Evolutionary conservation across 2,797 vertebrate species (phyloP).

Genomic region (Anabacerthia variegaticeps): DNA sequence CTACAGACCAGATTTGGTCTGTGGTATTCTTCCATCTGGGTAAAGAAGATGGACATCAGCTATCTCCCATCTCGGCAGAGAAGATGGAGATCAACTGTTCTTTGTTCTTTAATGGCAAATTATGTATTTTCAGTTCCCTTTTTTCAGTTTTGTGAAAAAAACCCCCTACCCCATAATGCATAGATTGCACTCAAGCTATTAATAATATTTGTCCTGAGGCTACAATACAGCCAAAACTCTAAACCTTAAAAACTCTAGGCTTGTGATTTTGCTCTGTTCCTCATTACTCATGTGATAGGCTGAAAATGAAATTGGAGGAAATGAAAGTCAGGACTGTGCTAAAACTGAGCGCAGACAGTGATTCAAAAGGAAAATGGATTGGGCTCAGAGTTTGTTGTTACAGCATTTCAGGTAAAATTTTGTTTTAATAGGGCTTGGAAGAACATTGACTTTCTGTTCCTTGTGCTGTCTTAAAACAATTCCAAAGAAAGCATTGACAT

Average conservation of each 20-base stretch:
- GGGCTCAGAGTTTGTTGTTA: conserved; percentile 12
- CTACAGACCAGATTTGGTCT: neutral
- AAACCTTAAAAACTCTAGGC: neutral
- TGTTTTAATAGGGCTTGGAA: neutral
- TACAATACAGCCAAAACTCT: neutral
- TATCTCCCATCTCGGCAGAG: neutral
- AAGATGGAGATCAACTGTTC: neutral
- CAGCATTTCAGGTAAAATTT: conserved; percentile 16
- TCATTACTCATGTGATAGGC: neutral
- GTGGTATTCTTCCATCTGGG: neutral
- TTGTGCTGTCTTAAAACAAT: neutral
- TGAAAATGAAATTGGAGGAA: conserved; percentile 26
- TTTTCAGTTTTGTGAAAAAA: neutral
- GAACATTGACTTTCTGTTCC: neutral
- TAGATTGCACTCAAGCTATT: neutral
- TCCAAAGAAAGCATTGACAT: neutral
- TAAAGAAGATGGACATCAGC: neutral
- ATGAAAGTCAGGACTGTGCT: neutral
- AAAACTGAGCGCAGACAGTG: neutral
- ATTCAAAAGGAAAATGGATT: conserved; percentile 6
- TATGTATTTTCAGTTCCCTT: neutral
- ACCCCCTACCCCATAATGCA: accelerated
- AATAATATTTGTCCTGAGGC: neutral
- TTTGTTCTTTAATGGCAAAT: neutral
- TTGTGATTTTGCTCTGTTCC: neutral